phyloP scores from a whole-genome alignment of 2,888 invertebrate species.

The Tetrapedia diversipes region DNA sequence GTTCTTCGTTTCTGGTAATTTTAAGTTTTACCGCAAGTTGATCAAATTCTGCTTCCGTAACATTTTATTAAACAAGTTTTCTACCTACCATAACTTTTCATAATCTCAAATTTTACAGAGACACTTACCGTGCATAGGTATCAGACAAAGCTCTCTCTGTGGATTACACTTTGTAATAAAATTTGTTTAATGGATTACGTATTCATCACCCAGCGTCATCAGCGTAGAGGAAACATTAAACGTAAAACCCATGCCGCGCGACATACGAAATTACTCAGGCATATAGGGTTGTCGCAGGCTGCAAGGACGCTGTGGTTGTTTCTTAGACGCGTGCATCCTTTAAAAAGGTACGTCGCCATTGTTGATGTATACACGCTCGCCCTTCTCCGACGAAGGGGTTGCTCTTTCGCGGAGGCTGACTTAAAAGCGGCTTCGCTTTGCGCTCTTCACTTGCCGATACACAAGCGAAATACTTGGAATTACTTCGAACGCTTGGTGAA shows the following conservation, averaged over 20 bases:
- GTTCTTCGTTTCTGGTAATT: not conserved
- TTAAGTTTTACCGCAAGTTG: too few species aligned
- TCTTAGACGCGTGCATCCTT: constrained; percentile 32
- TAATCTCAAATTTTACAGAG: not conserved
- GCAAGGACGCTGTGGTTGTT: constrained; percentile 11
- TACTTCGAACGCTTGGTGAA: not conserved
- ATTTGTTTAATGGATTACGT: constrained; percentile 17
- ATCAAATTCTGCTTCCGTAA: too few species aligned
- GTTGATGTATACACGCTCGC: constrained; percentile 16
- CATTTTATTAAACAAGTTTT: too few species aligned
- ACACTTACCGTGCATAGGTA: too few species aligned
- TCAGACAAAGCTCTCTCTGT: not conserved
- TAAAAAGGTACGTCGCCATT: constrained; percentile 29
- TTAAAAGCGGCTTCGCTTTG: constrained; percentile 32
- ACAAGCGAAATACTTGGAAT: constrained; percentile 27
- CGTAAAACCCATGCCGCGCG: not conserved
- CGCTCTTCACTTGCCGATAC: constrained; percentile 7
- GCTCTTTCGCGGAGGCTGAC: constrained; percentile 23
- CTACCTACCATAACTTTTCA: too few species aligned
- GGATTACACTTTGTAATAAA: not conserved
- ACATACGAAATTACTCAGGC: constrained; percentile 26
- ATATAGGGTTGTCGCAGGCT: not conserved
- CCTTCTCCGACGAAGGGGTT: constrained; percentile 27
- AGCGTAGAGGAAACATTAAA: not conserved
- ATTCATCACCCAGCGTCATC: not conserved